A percentile compares a stretch with the other conserved stretches of the same genome.
These are phyloP conservation scores for Galbula dea DNA, from an alignment of 2,113 vertebrate genomes.

Conservation along the genomic window DNA sequence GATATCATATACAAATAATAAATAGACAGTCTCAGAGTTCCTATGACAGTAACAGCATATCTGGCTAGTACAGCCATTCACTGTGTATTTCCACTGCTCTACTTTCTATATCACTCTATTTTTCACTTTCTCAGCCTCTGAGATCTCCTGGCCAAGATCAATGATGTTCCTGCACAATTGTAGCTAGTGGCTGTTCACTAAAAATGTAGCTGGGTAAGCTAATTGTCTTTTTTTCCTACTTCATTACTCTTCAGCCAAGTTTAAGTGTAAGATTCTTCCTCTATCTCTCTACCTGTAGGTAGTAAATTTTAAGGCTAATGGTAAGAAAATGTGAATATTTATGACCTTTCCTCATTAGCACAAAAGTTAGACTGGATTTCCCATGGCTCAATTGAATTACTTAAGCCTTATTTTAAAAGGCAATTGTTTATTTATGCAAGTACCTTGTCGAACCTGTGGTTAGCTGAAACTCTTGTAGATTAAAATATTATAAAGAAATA, in stretches of 20 bases:
- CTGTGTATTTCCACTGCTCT: background rate
- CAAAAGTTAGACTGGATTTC: slow-evolving; percentile 15
- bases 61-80: background rate
- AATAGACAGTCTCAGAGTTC: background rate
- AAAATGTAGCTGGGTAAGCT: slow-evolving; percentile 15
- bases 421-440: slow-evolving; percentile 59
- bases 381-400: slow-evolving; percentile 43
- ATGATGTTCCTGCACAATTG: background rate
- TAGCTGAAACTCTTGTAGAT: background rate
- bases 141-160: background rate
- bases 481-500: background rate
- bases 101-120: background rate
- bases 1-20: slow-evolving; percentile 17
- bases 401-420: slow-evolving; percentile 27
- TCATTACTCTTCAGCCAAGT: background rate
- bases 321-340: slow-evolving; percentile 63
- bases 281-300: slow-evolving; percentile 21
- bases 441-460: slow-evolving; percentile 9
- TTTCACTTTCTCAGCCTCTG: background rate
- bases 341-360: slow-evolving; percentile 46
- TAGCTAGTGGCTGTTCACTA: slow-evolving; percentile 2
- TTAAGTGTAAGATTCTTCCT: slow-evolving; percentile 6
- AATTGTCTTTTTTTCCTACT: slow-evolving; percentile 41
- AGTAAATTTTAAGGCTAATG: slow-evolving; percentile 42
- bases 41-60: background rate